A percentile compares a stretch with the other conserved stretches of the same genome.
Conservation (phyloP, 2,797 vertebrate species). For the Tragelaphus eurycerus region DNA sequence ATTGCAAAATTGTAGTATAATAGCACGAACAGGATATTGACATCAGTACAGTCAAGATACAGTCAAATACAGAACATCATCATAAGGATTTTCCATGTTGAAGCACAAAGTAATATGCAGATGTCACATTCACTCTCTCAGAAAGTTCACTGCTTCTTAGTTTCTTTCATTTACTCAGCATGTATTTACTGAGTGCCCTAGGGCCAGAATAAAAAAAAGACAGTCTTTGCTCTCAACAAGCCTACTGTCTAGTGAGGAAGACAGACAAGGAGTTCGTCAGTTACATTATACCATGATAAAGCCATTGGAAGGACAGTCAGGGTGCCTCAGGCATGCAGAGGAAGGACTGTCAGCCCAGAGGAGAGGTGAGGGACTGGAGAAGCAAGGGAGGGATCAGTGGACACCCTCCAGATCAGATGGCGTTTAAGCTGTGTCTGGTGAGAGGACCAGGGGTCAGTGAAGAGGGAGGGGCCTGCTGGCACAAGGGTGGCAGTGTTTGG, state of each 20-base stretch:
- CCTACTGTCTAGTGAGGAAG: neutral
- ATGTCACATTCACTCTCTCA: neutral
- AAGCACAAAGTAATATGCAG: neutral
- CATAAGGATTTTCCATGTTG: neutral
- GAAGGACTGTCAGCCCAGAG: neutral
- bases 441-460: neutral
- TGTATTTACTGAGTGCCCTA: neutral
- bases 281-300: neutral
- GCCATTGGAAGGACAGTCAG: neutral
- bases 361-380: neutral
- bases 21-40: neutral
- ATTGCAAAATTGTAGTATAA: neutral
- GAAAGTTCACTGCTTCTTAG: neutral
- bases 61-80: neutral
- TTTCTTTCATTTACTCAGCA: neutral
- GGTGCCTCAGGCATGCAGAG: neutral
- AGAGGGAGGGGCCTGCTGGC: neutral
- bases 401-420: neutral
- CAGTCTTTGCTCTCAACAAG: neutral
- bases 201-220: neutral
- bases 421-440: neutral
- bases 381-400: neutral
- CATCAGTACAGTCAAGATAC: neutral
- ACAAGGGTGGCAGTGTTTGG: neutral
- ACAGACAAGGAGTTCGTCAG: neutral